Evolutionary conservation across 2,888 invertebrate genomes (phyloP).

Genomic region (Frankliniella intonsa): DNA sequence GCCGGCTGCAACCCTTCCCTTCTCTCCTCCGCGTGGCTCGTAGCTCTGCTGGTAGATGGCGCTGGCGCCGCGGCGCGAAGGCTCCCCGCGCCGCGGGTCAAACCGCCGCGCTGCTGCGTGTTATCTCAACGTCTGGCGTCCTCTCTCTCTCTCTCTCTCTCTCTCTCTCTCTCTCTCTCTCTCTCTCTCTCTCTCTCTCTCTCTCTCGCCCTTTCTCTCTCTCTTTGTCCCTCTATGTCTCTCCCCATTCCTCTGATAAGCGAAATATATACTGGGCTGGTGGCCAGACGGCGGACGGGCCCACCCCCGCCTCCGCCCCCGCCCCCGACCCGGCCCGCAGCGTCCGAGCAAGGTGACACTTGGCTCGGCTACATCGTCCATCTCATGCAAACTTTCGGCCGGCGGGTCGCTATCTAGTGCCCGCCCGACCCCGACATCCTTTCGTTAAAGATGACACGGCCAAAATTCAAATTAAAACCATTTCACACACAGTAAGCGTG

Average conservation of each 20-base stretch:
- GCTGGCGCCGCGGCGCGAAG: not conserved
- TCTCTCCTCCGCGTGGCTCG: not conserved
- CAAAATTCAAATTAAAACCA: too few species aligned
- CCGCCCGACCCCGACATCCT: too few species aligned
- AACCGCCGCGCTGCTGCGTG: not conserved
- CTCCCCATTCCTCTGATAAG: not conserved
- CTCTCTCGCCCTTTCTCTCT: not conserved
- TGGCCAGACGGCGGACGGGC: not conserved
- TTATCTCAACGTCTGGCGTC: not conserved
- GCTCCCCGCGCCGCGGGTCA: too few species aligned
- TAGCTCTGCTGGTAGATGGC: not conserved
- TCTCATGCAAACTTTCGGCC: not conserved
- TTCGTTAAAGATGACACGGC: too few species aligned
- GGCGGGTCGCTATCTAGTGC: too few species aligned
- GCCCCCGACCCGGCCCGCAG: not conserved
- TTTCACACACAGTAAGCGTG: too few species aligned
- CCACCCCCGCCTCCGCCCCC: not conserved
- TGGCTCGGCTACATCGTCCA: not conserved
- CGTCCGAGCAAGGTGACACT: not conserved
- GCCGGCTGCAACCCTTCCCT: not conserved
- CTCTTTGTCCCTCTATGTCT: not conserved
- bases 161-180: not conserved
- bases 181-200: not conserved
- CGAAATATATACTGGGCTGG: slow-evolving; percentile 7
- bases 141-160: not conserved